Evolutionary conservation across 2,888 invertebrate genomes (phyloP).

Genomic region (Ashinkailepas kermadecensis): DNA sequence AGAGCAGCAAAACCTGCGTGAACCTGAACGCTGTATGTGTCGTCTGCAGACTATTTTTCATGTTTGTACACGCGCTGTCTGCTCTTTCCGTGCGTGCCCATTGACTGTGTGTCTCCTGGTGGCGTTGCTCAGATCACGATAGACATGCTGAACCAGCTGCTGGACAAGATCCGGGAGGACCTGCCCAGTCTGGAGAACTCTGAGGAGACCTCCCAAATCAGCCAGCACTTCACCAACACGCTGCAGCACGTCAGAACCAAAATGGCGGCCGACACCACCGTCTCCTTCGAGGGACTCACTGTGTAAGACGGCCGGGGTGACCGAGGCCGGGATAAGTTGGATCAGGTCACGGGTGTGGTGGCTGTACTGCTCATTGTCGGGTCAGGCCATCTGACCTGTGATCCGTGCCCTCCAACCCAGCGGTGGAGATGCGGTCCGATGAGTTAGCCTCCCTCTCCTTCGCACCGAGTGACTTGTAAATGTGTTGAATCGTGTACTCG

Average conservation of each 20-base stretch:
- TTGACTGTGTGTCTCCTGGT: too few relatives aligned
- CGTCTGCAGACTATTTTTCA: too few relatives aligned
- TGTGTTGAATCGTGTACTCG: too few relatives aligned
- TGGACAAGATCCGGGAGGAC: slow-evolving; percentile 87
- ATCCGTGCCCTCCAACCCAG: too few relatives aligned
- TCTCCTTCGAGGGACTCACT: slow-evolving; percentile 23
- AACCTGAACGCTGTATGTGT: too few relatives aligned
- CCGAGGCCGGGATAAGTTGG: not conserved
- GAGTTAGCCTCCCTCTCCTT: not conserved
- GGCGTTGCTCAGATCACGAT: slow-evolving; percentile 52
- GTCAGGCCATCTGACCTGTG: too few relatives aligned
- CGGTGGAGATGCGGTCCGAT: not conserved
- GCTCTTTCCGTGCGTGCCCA: too few relatives aligned
- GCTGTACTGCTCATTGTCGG: too few relatives aligned
- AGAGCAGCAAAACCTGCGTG: too few relatives aligned
- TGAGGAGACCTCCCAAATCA: slow-evolving; percentile 94
- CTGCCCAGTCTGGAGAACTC: slow-evolving; percentile 80
- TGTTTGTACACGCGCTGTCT: too few relatives aligned
- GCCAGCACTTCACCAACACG: slow-evolving; percentile 88
- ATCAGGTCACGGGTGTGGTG: too few relatives aligned
- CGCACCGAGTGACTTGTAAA: too few relatives aligned
- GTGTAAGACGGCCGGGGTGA: not conserved
- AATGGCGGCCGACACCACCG: slow-evolving; percentile 18
- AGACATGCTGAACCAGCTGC: slow-evolving; percentile 61
- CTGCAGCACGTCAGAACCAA: slow-evolving; percentile 61